Conservation (phyloP, 2,888 invertebrate species). For the Poecilus cupreus region DNA sequence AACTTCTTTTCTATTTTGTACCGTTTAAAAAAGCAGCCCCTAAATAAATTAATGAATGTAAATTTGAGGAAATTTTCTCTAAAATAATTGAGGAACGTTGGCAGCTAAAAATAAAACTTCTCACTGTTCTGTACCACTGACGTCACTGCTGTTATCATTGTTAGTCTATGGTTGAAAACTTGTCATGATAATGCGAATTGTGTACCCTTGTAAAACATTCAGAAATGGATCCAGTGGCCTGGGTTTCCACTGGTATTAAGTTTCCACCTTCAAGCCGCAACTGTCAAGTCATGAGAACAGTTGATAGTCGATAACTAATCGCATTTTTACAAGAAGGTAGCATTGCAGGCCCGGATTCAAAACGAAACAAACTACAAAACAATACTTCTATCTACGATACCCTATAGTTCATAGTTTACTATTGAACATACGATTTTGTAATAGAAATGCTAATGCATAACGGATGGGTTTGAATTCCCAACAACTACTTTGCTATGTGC, state of each 20-base stretch:
- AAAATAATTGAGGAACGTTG: too few species aligned
- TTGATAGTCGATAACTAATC: too few species aligned
- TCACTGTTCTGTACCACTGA: slow-evolving; percentile 7
- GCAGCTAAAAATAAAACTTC: too few species aligned
- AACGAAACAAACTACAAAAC: too few species aligned
- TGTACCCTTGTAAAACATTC: slow-evolving; percentile 29
- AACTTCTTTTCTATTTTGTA: too few species aligned
- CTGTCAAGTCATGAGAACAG: not conserved
- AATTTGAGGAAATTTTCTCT: too few species aligned
- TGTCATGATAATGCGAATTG: slow-evolving; percentile 17
- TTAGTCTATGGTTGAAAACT: not conserved
- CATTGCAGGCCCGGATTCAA: too few species aligned
- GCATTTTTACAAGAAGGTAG: too few species aligned
- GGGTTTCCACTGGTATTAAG: slow-evolving; percentile 29
- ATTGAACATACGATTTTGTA: slow-evolving; percentile 18
- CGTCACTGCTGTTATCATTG: slow-evolving; percentile 42
- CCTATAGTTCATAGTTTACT: too few species aligned
- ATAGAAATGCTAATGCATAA: slow-evolving; percentile 22
- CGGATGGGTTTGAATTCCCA: not conserved
- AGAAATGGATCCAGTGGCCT: slow-evolving; percentile 11
- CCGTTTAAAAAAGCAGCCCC: too few species aligned
- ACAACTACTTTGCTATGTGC: not conserved
- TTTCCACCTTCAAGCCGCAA: slow-evolving; percentile 11
- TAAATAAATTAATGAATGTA: too few species aligned
- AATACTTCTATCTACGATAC: too few species aligned